Base-by-base conservation (phyloP, 2,797 vertebrate genomes). In the Luscinia luscinia region DNA sequence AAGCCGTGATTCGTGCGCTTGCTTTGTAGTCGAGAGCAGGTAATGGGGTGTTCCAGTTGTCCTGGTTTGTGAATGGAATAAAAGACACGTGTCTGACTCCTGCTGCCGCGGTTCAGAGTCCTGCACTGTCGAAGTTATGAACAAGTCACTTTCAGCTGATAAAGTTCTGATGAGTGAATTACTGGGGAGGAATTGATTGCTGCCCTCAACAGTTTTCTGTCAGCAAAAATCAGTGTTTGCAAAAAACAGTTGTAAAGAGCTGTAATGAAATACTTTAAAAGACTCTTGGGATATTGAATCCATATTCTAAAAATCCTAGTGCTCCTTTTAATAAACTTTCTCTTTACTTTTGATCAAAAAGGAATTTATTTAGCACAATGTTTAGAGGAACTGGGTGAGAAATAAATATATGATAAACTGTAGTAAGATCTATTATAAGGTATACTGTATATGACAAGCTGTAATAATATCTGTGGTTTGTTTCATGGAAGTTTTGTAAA, bases 1-100 rank as follows among this genome's bases (percentile, higher is more conserved):
- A n/a, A 8, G 24, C n/a, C 3, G 1, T 45, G 20, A 1, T 64
- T 59, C 12, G 13, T 27, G 28, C 0, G 0, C 21, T 52, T 90
- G 27, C 11, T 34, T 46, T 34, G 59, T 27, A 28, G 26, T 84
- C 6, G 15, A 21, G 48, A 58, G 46, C 16, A 43, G 38, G 58
- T 26, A 51, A 2, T 3, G 4, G 28, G 26, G 54, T 38, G 13
- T 57, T 57, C 10, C 32, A 26, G 15, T 45, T 49, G 9, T 49
- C 22, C 36, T 43, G 43, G 2, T 34, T 43, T 81, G 38, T 61
- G 26, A 30, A 41, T 1, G 5, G 15, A 57, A 3, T 81, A 28
- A 28, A 46, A 55, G 21, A 52, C 12, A 9, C 2, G 2, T 32
- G 5, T 62, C 49, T 41, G 28, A 38, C 20, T 51, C 8, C 3